phyloP scores from a whole-genome alignment of 2,113 vertebrate genomes.

The Thomomys bottae region DNA sequence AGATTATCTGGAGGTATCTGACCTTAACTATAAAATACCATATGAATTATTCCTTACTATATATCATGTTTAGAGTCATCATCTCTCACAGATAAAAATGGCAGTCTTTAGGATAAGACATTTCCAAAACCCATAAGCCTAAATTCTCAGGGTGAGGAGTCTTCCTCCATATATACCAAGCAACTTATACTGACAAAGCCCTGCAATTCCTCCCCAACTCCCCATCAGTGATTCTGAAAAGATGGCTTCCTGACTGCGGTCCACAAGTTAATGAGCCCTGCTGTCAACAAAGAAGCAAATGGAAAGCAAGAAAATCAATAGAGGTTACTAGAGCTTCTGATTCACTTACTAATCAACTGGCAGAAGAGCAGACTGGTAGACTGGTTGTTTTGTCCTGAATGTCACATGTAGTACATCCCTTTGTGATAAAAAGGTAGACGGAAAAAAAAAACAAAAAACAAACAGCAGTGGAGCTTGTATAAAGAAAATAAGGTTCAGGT shows the following conservation, averaged over 20 bases:
- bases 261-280: neutral
- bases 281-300: too few relatives aligned
- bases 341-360: neutral
- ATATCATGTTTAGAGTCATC: neutral
- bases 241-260: neutral
- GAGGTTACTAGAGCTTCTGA: neutral
- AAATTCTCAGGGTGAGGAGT: neutral
- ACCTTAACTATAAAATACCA: neutral
- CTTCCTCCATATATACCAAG: neutral
- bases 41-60: neutral
- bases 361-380: neutral
- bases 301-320: neutral
- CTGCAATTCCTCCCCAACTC: too few relatives aligned
- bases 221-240: neutral
- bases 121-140: constrained; percentile 1
- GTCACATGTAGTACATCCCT: neutral
- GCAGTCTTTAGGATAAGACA: neutral
- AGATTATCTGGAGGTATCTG: neutral
- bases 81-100: neutral
- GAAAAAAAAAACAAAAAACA: neutral
- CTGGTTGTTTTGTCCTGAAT: neutral
- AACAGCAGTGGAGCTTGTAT: neutral
- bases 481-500: neutral
- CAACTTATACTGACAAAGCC: neutral
- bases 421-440: neutral